A percentile compares a stretch with the other conserved stretches of the same genome.
These are phyloP conservation scores for Hyperoodon ampullatus DNA, from an alignment of 2,113 vertebrate species.

Conservation along the genomic window DNA sequence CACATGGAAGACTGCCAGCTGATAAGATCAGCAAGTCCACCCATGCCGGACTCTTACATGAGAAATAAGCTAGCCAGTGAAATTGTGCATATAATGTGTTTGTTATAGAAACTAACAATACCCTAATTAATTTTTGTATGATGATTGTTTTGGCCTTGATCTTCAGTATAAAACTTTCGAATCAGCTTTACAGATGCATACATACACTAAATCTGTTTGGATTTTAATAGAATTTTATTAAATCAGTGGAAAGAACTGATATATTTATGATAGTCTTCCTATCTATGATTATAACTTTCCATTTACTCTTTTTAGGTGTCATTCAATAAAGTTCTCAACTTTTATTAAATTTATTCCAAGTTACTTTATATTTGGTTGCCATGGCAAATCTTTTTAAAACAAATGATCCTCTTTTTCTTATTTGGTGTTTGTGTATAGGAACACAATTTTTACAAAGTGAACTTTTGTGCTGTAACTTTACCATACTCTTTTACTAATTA, in stretches of 20 bases:
- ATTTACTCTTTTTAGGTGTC: neutral
- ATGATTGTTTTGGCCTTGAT: neutral
- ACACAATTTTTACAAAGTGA: neutral
- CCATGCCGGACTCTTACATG: neutral
- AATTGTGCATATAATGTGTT: neutral
- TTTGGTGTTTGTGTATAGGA: neutral
- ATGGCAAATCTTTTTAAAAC: neutral
- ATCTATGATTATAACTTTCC: neutral
- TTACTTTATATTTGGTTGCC: neutral
- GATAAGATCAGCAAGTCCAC: neutral
- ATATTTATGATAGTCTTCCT: neutral
- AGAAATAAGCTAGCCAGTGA: neutral
- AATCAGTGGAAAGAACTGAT: neutral
- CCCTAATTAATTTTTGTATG: neutral
- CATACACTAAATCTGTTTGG: neutral
- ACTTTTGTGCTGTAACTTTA: neutral
- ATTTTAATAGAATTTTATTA: neutral
- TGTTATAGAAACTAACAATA: neutral
- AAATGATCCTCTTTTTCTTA: neutral
- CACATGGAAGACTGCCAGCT: neutral
- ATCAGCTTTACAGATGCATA: neutral
- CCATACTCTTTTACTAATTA: neutral
- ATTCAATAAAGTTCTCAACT: neutral
- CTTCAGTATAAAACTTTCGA: neutral
- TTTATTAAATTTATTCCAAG: neutral